Conservation (phyloP, 2,797 vertebrate species). For the Sebastes flavidus region DNA sequence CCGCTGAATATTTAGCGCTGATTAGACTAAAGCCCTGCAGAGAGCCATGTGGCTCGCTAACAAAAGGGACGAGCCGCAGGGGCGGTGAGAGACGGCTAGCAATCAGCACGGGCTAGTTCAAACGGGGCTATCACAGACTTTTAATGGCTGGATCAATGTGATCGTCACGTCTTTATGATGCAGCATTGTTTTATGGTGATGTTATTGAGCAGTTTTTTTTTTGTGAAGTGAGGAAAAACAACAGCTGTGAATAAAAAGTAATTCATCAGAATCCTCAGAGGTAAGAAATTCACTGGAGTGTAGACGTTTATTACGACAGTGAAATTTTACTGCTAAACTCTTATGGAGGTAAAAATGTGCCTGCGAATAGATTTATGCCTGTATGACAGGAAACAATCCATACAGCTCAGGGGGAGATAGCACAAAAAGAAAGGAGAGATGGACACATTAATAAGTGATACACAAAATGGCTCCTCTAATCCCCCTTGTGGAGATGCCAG, state of each 20-base stretch:
- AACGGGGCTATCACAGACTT: slow-evolving; percentile 8
- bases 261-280: slow-evolving; percentile 9
- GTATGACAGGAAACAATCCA: slow-evolving; percentile 34
- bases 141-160: slow-evolving; percentile 32
- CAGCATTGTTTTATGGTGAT: slow-evolving; percentile 8
- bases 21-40: slow-evolving; percentile 72
- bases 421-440: background rate
- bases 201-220: slow-evolving; percentile 6
- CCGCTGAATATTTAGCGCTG: slow-evolving; percentile 75
- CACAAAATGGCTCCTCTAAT: slow-evolving; percentile 80
- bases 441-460: slow-evolving; percentile 74
- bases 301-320: slow-evolving; percentile 6
- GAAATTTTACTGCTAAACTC: background rate
- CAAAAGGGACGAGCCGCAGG: slow-evolving; percentile 64
- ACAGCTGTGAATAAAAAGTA: slow-evolving; percentile 22
- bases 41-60: slow-evolving; percentile 70
- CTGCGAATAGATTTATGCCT: slow-evolving; percentile 1
- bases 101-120: slow-evolving; percentile 37
- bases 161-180: slow-evolving; percentile 7
- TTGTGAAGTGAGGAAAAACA: background rate
- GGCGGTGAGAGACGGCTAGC: slow-evolving; percentile 43
- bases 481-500: slow-evolving; percentile 68
- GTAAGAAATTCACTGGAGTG: slow-evolving; percentile 10
- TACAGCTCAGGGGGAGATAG: slow-evolving; percentile 16
- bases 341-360: background rate